Percentiles rank a stretch among this genome's conserved stretches.
Evolutionary conservation across 2,113 vertebrate genomes (phyloP).

Genomic region (Oryzias curvinotus): DNA sequence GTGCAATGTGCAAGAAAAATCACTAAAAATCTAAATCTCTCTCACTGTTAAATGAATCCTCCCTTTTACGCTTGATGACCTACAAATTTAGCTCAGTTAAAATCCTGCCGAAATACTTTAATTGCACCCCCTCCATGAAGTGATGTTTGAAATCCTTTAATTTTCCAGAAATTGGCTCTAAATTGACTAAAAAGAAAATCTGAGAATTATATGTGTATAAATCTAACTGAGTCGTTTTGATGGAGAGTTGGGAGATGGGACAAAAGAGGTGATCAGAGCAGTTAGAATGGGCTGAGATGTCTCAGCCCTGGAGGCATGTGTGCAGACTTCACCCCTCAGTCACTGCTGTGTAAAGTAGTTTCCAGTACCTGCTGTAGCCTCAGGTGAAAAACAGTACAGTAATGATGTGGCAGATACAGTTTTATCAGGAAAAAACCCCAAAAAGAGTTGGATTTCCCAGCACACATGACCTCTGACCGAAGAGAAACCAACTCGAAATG

Average conservation of each 20-base stretch:
- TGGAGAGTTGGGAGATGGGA: constrained; percentile 27
- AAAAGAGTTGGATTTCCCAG: constrained; percentile 2
- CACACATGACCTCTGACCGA: constrained; percentile 1
- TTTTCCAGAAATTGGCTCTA: constrained; percentile 37
- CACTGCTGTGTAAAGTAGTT: constrained; percentile 27
- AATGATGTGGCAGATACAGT: constrained; percentile 20
- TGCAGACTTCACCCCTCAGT: constrained; percentile 49
- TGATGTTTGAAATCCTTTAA: constrained; percentile 35
- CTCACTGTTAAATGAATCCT: constrained; percentile 1
- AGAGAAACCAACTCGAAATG: not conserved
- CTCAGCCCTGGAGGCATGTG: constrained; percentile 47
- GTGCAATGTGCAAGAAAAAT: not conserved
- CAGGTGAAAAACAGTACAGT: constrained; percentile 33
- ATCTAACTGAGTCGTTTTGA: constrained; percentile 23
- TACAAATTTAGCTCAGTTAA: constrained; percentile 23
- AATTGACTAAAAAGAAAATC: constrained; percentile 30
- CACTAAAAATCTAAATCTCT: constrained; percentile 10
- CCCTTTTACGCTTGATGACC: constrained; percentile 2
- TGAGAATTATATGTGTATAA: constrained; percentile 44
- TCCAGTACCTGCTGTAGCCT: constrained; percentile 38
- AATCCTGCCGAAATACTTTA: constrained; percentile 2
- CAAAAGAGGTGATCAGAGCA: constrained; percentile 57
- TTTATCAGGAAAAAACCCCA: not conserved
- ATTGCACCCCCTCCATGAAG: constrained; percentile 41
- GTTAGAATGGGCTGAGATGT: constrained; percentile 60